Evolutionary conservation across 2,113 vertebrate genomes (phyloP).

Genomic region (Hippocampus guttulatus): DNA sequence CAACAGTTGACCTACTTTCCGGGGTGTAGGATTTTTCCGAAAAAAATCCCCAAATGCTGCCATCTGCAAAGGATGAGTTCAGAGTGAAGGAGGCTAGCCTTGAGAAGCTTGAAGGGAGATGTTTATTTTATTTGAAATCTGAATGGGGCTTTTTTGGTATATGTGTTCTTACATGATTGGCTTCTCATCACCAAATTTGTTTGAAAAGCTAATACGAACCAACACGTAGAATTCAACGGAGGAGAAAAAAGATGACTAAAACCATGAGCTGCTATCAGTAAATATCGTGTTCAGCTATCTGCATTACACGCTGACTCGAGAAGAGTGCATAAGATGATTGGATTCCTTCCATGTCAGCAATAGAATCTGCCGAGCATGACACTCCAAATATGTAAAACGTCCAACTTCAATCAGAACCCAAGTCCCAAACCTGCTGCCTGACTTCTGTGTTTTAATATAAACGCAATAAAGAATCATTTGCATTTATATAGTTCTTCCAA

Average conservation of each 20-base stretch:
- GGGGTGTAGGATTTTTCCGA: no score
- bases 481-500: constrained; percentile 76
- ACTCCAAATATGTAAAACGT: constrained; percentile 52
- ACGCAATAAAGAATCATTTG: constrained; percentile 75
- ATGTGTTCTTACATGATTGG: no score
- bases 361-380: constrained; percentile 29
- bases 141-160: neutral
- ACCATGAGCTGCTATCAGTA: neutral
- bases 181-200: no score
- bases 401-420: constrained; percentile 58
- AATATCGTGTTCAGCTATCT: neutral
- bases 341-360: constrained; percentile 40
- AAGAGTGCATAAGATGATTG: constrained; percentile 44
- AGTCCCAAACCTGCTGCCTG: constrained; percentile 38
- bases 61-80: no score
- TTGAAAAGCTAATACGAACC: no score
- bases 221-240: no score
- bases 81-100: neutral
- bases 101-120: neutral
- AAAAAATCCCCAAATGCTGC: no score
- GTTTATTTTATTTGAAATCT: neutral
- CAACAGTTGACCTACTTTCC: no score
- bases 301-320: constrained; percentile 32
- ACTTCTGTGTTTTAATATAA: constrained; percentile 67
- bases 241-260: no score